phyloP scores from a whole-genome alignment of 2,888 invertebrate genomes.

The Nephrocerus scutellatus region DNA sequence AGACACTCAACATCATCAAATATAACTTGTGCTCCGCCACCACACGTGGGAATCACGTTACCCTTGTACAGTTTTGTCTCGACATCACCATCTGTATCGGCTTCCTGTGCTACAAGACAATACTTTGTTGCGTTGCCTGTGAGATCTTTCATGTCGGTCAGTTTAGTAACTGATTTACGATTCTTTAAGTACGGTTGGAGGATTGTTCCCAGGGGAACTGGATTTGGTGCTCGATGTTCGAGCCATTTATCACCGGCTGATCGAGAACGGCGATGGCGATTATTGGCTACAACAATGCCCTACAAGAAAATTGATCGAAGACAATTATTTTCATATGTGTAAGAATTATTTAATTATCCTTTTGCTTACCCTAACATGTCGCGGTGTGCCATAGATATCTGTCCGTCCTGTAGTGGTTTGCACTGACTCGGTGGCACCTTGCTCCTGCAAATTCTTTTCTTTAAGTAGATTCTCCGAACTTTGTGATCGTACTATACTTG shows the following conservation, averaged over 20 bases:
- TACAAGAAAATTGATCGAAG: slow-evolving; percentile 28
- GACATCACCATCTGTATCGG: slow-evolving; percentile 85
- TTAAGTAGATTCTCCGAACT: slow-evolving; percentile 38
- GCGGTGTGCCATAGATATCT: slow-evolving; percentile 33
- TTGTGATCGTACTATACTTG: slow-evolving; percentile 33
- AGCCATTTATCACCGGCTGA: slow-evolving; percentile 78
- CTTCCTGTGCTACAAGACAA: slow-evolving; percentile 85
- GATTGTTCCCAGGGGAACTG: slow-evolving; percentile 81
- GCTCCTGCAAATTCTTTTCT: slow-evolving; percentile 28
- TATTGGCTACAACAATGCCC: slow-evolving; percentile 64
- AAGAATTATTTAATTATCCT: background rate
- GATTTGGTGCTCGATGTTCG: slow-evolving; percentile 75
- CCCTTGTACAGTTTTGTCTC: slow-evolving; percentile 92
- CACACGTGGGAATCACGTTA: slow-evolving; percentile 86
- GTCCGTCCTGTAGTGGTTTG: slow-evolving; percentile 29
- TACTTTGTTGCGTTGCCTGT: slow-evolving; percentile 76
- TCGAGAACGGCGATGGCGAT: slow-evolving; percentile 70
- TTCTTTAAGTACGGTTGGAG: slow-evolving; percentile 77
- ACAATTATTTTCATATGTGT: slow-evolving; percentile 1
- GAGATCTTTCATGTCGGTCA: slow-evolving; percentile 72
- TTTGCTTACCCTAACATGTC: slow-evolving; percentile 29
- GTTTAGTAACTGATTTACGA: slow-evolving; percentile 74
- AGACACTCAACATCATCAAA: slow-evolving; percentile 91
- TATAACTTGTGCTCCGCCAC: slow-evolving; percentile 92
- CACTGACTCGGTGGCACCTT: slow-evolving; percentile 27